These are phyloP conservation scores for Arenaria interpres DNA, from an alignment of 2,113 vertebrate genomes.

Conservation along the genomic window DNA sequence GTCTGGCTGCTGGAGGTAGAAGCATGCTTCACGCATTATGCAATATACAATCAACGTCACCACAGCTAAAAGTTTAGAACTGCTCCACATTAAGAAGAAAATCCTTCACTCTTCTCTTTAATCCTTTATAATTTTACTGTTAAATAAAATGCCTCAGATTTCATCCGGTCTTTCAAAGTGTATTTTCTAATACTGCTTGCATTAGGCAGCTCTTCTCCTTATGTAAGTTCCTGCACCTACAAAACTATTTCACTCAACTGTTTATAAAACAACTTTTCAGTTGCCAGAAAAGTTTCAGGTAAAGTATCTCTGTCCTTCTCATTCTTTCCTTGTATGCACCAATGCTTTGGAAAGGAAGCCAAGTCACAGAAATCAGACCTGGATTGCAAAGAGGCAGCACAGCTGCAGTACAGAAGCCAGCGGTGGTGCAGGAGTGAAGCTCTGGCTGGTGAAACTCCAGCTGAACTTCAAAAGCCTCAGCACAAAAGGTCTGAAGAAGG, in stretches of 20 bases:
- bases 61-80: background rate
- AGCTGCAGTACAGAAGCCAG: background rate
- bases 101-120: background rate
- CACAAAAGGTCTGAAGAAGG: background rate
- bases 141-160: background rate
- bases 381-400: background rate
- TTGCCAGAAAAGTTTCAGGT: background rate
- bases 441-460: background rate
- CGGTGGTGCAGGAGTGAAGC: accelerated
- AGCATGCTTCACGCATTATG: background rate
- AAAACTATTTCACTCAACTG: background rate
- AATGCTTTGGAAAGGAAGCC: background rate
- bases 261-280: background rate
- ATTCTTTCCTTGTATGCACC: background rate
- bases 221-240: background rate
- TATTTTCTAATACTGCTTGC: background rate
- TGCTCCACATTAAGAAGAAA: background rate
- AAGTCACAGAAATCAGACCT: background rate
- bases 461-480: background rate
- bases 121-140: background rate
- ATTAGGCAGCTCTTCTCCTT: background rate
- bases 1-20: background rate
- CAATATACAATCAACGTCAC: background rate
- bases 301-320: background rate
- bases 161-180: background rate